Conservation (phyloP, 2,888 invertebrate species). For the Lasius fuliginosus region DNA sequence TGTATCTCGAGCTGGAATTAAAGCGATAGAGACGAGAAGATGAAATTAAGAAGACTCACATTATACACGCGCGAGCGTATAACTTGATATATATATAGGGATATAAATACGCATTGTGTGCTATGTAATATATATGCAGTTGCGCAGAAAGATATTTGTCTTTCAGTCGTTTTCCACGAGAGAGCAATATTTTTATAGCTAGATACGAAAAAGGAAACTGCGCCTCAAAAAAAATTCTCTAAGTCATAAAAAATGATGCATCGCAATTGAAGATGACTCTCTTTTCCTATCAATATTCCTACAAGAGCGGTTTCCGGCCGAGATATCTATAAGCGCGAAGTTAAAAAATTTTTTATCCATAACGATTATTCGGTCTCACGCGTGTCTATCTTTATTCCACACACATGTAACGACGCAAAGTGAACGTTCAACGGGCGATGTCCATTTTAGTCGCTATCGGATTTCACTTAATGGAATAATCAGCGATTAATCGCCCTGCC, state of each 20-base stretch:
- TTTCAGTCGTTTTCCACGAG: neutral
- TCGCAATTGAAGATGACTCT: neutral
- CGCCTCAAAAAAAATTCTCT: neutral
- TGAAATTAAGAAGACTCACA: slow-evolving; percentile 34
- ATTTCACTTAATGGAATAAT: slow-evolving; percentile 56
- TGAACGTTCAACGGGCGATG: slow-evolving; percentile 35
- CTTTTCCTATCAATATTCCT: neutral
- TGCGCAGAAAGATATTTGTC: neutral
- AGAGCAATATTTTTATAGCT: neutral
- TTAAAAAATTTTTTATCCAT: slow-evolving; percentile 31
- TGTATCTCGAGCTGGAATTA: slow-evolving; percentile 32
- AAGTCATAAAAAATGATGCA: neutral
- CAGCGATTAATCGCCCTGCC: slow-evolving; percentile 50
- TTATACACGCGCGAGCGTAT: slow-evolving; percentile 30
- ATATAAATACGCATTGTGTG: neutral
- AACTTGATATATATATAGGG: slow-evolving; percentile 37
- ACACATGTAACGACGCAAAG: slow-evolving; percentile 18
- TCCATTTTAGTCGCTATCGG: slow-evolving; percentile 54
- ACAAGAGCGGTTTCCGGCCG: neutral
- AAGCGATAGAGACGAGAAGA: slow-evolving; percentile 24
- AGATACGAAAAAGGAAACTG: neutral
- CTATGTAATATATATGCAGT: neutral
- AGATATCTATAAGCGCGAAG: neutral
- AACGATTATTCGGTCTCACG: slow-evolving; percentile 41
- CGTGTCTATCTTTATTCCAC: slow-evolving; percentile 30